A percentile compares a stretch with the other conserved stretches of the same genome.
phyloP scores from a whole-genome alignment of 2,888 invertebrate species.

The Chloromyia formosa region DNA sequence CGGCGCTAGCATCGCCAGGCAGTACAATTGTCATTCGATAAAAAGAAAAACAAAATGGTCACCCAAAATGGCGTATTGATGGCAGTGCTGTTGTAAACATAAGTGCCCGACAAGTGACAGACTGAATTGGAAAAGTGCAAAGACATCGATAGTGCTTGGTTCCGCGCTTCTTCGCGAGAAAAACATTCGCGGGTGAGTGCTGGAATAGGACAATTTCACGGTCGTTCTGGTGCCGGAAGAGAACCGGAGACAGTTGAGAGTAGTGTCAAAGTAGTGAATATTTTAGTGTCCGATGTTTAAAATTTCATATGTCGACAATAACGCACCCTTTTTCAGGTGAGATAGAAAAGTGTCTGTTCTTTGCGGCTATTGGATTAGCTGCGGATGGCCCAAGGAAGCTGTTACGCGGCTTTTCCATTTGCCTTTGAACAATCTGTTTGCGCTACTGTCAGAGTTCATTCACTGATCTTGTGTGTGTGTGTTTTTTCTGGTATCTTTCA shows the following conservation, averaged over 20 bases:
- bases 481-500: conserved; percentile 45
- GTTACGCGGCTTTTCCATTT: not conserved
- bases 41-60: conserved; percentile 40
- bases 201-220: not conserved
- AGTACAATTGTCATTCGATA: too few species aligned
- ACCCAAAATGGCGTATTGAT: conserved; percentile 36
- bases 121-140: not conserved
- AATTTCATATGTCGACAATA: conserved; percentile 54
- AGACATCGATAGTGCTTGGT: not conserved
- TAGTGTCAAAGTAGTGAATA: not conserved
- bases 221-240: too few species aligned
- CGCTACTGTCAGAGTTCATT: too few species aligned
- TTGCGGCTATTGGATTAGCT: not conserved
- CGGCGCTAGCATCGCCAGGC: not conserved
- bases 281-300: conserved; percentile 50
- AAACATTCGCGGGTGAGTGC: not conserved
- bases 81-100: conserved; percentile 42
- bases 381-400: not conserved
- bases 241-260: not conserved
- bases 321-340: conserved; percentile 55
- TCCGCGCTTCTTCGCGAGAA: not conserved
- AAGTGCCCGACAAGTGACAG: conserved; percentile 34
- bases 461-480: too few species aligned
- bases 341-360: not conserved
- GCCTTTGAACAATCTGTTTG: conserved; percentile 19